These are phyloP conservation scores for Drosophila kepulauana DNA, from an alignment of 1,140 invertebrate species.

Conservation along the genomic window DNA sequence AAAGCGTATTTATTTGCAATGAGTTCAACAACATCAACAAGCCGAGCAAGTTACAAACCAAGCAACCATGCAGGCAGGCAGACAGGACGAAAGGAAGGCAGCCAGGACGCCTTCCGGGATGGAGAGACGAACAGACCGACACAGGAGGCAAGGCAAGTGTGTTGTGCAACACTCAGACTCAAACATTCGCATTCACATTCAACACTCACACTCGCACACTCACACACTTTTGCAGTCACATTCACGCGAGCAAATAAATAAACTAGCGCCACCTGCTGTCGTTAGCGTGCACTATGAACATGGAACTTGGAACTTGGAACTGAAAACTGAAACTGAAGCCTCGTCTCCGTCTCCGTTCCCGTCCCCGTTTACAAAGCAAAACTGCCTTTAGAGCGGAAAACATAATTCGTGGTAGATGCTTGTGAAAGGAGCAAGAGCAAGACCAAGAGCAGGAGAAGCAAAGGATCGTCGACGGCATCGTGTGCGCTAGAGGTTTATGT, in stretches of 20 bases:
- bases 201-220: conserved; percentile 9
- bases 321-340: conserved; percentile 12
- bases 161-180: conserved; percentile 37
- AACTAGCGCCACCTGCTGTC: conserved; percentile 79
- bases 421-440: not conserved
- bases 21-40: conserved; percentile 82
- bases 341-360: not conserved
- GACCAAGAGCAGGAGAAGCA: no score
- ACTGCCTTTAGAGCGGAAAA: conserved; percentile 49
- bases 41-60: conserved; percentile 33
- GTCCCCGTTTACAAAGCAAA: not conserved
- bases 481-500: not conserved
- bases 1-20: conserved; percentile 83
- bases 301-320: conserved; percentile 15
- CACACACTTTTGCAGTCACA: conserved; percentile 7
- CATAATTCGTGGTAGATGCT: conserved; percentile 63
- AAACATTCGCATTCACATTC: conserved; percentile 11
- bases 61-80: not conserved
- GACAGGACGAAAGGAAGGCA: not conserved
- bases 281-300: conserved; percentile 66
- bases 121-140: not conserved
- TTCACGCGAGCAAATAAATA: conserved; percentile 75
- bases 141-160: conserved; percentile 10
- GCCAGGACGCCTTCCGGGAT: conserved; percentile 1
- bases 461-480: not conserved